Conservation (phyloP, 2,797 vertebrate genomes). For the Gephyroberyx darwinii region DNA sequence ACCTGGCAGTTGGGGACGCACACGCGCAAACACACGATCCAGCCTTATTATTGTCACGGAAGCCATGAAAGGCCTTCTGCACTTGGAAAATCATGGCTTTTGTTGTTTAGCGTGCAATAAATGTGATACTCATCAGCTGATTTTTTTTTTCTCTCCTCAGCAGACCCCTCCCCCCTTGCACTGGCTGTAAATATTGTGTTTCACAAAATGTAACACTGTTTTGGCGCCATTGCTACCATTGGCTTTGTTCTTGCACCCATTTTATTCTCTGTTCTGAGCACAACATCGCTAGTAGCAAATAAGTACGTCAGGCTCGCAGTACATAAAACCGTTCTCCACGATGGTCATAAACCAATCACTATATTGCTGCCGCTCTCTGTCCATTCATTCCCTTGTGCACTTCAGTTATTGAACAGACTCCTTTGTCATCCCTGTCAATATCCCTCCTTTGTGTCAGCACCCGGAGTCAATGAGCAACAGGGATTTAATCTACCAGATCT, state of each 20-base stretch:
- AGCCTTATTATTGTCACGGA: not conserved
- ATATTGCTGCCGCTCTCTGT: constrained; percentile 19
- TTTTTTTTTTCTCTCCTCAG: no score
- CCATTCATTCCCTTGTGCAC: constrained; percentile 27
- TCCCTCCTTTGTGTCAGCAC: constrained; percentile 52
- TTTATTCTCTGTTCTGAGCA: constrained; percentile 12
- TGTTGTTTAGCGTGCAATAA: no score
- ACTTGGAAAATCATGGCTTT: not conserved
- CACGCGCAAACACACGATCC: not conserved
- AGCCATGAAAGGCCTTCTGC: no score
- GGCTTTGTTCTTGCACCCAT: not conserved
- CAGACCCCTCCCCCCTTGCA: no score
- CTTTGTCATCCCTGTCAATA: constrained; percentile 61
- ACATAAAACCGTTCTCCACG: constrained; percentile 21
- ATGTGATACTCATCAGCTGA: no score
- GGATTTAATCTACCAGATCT: constrained; percentile 61
- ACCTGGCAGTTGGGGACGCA: not conserved
- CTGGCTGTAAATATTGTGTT: no score
- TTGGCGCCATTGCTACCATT: not conserved
- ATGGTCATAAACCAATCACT: constrained; percentile 34
- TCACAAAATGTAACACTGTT: not conserved
- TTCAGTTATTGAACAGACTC: constrained; percentile 53
- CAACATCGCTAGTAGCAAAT: constrained; percentile 3
- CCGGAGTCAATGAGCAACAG: constrained; percentile 41
- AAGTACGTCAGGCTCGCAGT: constrained; percentile 13